Percentiles rank a stretch among this genome's conserved stretches.
Evolutionary conservation across 2,797 vertebrate species (phyloP).

Genomic region (Falco concolor): DNA sequence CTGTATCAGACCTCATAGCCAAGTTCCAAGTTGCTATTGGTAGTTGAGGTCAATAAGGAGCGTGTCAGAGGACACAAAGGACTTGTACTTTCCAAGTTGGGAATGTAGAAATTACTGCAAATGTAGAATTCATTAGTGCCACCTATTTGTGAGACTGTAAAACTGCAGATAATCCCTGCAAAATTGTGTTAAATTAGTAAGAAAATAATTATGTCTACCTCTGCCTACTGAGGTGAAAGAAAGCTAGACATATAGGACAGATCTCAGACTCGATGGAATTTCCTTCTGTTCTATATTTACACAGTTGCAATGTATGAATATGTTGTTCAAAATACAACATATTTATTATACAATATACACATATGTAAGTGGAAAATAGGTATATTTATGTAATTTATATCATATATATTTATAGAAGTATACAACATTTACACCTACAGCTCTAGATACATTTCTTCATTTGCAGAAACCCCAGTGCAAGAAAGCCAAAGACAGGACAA

Average conservation of each 20-base stretch:
- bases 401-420: background rate
- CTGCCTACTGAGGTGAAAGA: background rate
- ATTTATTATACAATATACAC: background rate
- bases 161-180: background rate
- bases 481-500: background rate
- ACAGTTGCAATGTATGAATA: background rate
- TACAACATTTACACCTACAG: background rate
- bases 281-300: background rate
- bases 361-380: background rate
- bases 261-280: background rate
- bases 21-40: background rate
- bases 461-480: background rate
- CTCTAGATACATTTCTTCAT: background rate
- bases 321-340: background rate
- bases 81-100: background rate
- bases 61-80: background rate
- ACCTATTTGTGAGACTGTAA: constrained; percentile 1
- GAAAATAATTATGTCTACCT: background rate
- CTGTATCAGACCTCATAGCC: background rate
- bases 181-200: background rate
- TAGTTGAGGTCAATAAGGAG: background rate
- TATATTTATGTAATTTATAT: background rate
- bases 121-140: constrained; percentile 21
- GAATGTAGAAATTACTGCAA: background rate
- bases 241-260: background rate